Percentiles rank a stretch among this genome's conserved stretches.
These are phyloP conservation scores for Ambastaia sidthimunki DNA, from an alignment of 2,797 vertebrate genomes.

Conservation along the genomic window DNA sequence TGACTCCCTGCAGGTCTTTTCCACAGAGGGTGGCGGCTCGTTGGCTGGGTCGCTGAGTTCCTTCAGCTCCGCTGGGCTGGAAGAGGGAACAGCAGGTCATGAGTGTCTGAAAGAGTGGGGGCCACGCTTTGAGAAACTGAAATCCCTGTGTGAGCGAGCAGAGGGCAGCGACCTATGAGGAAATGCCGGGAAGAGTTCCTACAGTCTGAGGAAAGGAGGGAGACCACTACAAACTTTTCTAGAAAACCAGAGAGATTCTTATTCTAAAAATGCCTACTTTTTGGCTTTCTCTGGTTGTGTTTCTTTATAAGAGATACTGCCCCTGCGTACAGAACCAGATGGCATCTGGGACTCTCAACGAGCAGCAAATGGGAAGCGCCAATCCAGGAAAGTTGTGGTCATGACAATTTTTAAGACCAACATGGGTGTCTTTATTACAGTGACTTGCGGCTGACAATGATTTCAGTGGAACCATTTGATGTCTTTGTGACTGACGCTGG, in stretches of 20 bases:
- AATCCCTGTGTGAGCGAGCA: slow-evolving; percentile 80
- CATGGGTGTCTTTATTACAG: slow-evolving; percentile 36
- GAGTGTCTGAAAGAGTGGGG: slow-evolving; percentile 84
- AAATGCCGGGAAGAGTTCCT: slow-evolving; percentile 40
- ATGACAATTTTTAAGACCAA: slow-evolving; percentile 49
- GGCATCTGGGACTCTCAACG: slow-evolving; percentile 59
- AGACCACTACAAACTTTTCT: slow-evolving; percentile 39
- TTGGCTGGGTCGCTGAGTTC: slow-evolving; percentile 84
- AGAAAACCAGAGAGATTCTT: slow-evolving; percentile 33
- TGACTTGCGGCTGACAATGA: slow-evolving; percentile 57
- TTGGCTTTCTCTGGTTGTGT: slow-evolving; percentile 47
- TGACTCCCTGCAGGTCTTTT: slow-evolving; percentile 84
- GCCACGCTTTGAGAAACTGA: slow-evolving; percentile 85
- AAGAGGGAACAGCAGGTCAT: slow-evolving; percentile 68
- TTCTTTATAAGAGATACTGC: slow-evolving; percentile 44
- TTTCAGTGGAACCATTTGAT: slow-evolving; percentile 40
- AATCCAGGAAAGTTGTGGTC: slow-evolving; percentile 62
- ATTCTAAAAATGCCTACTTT: slow-evolving; percentile 35
- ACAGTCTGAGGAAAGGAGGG: slow-evolving; percentile 51
- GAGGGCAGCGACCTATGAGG: slow-evolving; percentile 79
- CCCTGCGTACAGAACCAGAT: slow-evolving; percentile 35
- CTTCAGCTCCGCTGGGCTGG: slow-evolving; percentile 78
- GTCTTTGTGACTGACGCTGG: slow-evolving; percentile 43
- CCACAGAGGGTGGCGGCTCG: slow-evolving; percentile 83
- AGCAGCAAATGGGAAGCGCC: slow-evolving; percentile 63